Evolutionary conservation across 2,888 invertebrate species (phyloP).

Genomic region (Sceliomorpha sp.): DNA sequence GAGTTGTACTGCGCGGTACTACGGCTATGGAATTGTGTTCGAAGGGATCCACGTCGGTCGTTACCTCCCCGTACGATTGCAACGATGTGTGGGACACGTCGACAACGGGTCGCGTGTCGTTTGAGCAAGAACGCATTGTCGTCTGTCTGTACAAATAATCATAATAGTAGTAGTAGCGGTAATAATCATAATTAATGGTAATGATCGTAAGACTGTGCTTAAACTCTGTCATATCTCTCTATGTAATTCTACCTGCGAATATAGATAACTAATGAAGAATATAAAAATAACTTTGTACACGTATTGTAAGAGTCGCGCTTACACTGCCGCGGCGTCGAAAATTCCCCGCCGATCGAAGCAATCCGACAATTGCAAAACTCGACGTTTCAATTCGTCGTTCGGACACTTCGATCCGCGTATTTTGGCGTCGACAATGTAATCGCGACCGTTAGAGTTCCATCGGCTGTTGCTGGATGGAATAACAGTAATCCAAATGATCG

Average conservation of each 20-base stretch:
- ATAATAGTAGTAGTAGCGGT: neutral
- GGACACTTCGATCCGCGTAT: neutral
- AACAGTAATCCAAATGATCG: constrained; percentile 28
- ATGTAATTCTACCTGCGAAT: constrained; percentile 2
- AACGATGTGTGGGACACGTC: constrained; percentile 7
- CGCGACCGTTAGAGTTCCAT: constrained; percentile 21
- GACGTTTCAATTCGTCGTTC: too few species aligned
- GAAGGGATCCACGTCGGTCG: constrained; percentile 63
- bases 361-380: too few species aligned
- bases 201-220: constrained; percentile 11
- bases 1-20: constrained; percentile 81
- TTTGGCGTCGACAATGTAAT: neutral
- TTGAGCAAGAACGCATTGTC: constrained; percentile 41
- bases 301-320: neutral
- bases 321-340: too few species aligned
- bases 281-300: constrained; percentile 25
- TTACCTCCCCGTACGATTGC: constrained; percentile 24
- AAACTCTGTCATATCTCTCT: constrained; percentile 4
- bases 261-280: constrained; percentile 13
- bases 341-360: too few species aligned
- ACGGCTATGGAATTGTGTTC: constrained; percentile 79
- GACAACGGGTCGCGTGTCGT: too few species aligned
- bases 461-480: constrained; percentile 28
- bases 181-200: constrained; percentile 8
- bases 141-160: constrained; percentile 14